Base-by-base conservation (phyloP, 2,888 invertebrate genomes). In the Arge pagana region DNA sequence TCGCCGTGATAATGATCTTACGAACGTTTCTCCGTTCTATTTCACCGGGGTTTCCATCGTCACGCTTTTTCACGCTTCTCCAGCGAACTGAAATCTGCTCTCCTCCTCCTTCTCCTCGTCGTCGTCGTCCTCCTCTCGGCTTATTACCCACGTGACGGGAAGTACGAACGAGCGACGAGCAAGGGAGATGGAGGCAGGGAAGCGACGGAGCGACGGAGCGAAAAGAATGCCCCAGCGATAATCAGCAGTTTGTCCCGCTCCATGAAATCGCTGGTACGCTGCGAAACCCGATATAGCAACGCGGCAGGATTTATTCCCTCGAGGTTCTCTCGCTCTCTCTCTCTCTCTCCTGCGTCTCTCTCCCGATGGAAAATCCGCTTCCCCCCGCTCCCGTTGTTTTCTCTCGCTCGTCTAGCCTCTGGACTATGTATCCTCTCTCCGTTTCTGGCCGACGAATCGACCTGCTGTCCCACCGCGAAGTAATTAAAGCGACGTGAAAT, bases 201-300 rank as follows among this genome's bases (percentile, higher is more conserved):
- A 31, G 33, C 33, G 45, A 45, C 33, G 45, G 35, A 45, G 33
- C 45, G 45, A 45, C 35, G 45, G 45, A 35, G 45, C 45, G 45
- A 45, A 45, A 45, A 45, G 45, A 45, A 45, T 45, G 31, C 35
- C 35, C 45, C 45, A 23, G 45, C 31, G 45, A 45, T 45, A 45
- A 45, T 45, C 45, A 45, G 45, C 35, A 45, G 45, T 35, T 45
- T 45, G 45, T 35, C 33, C 35, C 45, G 45, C 33, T 45, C 45
- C 45, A 45, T 21, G 45, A 35, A 45, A 45, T 45, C 45, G 45
- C 33, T 45, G 45, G 45, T 45, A 45, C 45, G 45, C 45, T 45
- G 45, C 45, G 45, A 45, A 45, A 45, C 45, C 45, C 45, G 45
- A 45, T n/a, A n/a, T 45, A 45, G 45, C 45, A 45, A 45, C 35